phyloP scores from a whole-genome alignment of 2,113 vertebrate genomes.

The Periophthalmodon schlosseri region DNA sequence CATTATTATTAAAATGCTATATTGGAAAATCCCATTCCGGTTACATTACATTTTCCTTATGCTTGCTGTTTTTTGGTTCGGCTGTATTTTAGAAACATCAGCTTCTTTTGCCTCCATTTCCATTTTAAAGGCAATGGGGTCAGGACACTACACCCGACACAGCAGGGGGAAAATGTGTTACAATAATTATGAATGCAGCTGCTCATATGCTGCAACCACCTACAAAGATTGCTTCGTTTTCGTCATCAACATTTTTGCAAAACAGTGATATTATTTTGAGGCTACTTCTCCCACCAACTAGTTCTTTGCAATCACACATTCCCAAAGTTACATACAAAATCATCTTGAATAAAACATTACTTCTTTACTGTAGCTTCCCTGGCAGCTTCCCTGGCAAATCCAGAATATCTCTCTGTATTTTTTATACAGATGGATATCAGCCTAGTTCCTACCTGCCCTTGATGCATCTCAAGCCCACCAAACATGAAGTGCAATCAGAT shows the following conservation, averaged over 20 bases:
- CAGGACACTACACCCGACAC: not conserved
- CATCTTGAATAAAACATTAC: slow-evolving; percentile 4
- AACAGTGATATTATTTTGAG: not conserved
- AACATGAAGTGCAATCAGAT: too few relatives aligned
- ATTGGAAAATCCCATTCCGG: too few relatives aligned
- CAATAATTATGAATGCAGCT: not conserved
- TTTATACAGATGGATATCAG: too few relatives aligned
- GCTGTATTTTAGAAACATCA: too few relatives aligned
- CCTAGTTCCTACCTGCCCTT: too few relatives aligned
- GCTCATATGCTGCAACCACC: not conserved
- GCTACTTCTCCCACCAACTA: not conserved
- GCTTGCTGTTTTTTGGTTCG: too few relatives aligned
- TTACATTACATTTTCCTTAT: too few relatives aligned
- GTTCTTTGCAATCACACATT: not conserved
- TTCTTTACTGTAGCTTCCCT: too few relatives aligned
- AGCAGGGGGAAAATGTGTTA: not conserved
- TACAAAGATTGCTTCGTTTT: not conserved
- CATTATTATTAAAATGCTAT: too few relatives aligned
- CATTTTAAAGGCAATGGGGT: not conserved
- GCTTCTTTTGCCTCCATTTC: not conserved
- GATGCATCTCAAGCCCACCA: too few relatives aligned
- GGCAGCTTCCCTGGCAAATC: too few relatives aligned
- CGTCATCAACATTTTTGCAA: not conserved
- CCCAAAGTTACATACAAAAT: not conserved
- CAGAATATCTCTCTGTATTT: too few relatives aligned